Conservation (phyloP, 2,888 invertebrate genomes). For the Stegophylla sp. region DNA sequence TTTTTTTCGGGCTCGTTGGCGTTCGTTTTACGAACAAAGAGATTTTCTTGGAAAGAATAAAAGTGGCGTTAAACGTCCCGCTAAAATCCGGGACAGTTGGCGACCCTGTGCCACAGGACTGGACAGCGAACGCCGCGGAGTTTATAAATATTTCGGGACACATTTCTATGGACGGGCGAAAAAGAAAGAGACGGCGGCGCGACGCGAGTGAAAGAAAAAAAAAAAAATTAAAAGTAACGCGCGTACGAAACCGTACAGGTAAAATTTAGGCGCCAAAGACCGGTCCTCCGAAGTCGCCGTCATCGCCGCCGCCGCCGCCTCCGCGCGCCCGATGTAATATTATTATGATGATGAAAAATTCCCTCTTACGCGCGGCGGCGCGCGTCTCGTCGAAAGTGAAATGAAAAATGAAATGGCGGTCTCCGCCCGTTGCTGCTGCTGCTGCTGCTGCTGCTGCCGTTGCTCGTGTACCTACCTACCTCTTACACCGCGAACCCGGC, state of each 20-base stretch:
- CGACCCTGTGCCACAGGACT: too few relatives aligned
- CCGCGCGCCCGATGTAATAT: not conserved
- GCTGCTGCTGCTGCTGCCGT: not conserved
- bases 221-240: not conserved
- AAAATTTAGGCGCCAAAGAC: constrained; percentile 52
- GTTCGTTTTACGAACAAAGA: too few relatives aligned
- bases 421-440: not conserved
- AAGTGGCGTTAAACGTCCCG: too few relatives aligned
- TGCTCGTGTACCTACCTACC: too few relatives aligned
- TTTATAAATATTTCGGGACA: too few relatives aligned
- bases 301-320: not conserved
- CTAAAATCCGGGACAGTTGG: too few relatives aligned
- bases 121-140: too few relatives aligned
- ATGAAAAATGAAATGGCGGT: too few relatives aligned
- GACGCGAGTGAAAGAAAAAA: not conserved
- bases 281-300: constrained; percentile 34
- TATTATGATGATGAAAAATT: constrained; percentile 31
- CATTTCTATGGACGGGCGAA: not conserved
- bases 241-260: not conserved
- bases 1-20: too few relatives aligned
- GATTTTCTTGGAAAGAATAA: too few relatives aligned
- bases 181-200: not conserved
- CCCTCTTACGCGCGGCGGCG: not conserved
- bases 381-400: constrained; percentile 44
- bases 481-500: not conserved